Base-by-base conservation (phyloP, 2,888 invertebrate genomes). In the Orchestes rusci region DNA sequence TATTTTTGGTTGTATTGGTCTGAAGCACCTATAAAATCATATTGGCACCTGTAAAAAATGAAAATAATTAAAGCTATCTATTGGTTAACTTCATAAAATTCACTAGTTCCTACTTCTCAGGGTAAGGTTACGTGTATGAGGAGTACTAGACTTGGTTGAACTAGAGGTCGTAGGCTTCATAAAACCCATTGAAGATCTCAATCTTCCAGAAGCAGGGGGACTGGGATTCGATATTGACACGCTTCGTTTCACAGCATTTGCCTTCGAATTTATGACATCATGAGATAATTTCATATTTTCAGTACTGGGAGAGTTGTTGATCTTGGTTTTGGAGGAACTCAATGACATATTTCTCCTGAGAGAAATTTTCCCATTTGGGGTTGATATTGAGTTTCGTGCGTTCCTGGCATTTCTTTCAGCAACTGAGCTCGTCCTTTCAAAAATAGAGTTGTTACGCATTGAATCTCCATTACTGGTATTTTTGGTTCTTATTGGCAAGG, bases 151-250 rank as follows among this genome's bases (percentile, higher is more conserved):
- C 18, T 37, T 43, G 4, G 43, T 43, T 7, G 43, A 38, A 16
- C 43, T 43, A 7, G 43, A 37, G 8, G 43, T 43, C n/a, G 43
- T 43, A 4, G 43, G 43, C 15, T 43, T 43, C 43, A 43, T 43
- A 15, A 43, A 43, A 4, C 43, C 43, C 38, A 38, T 37, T 10
- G 32, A 18, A n/a, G n/a, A n/a, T n/a, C n/a, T n/a, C n/a, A n/a
- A n/a, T n/a, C n/a, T n/a, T 12, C 13, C 5, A 3, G 37, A 28
- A 2, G 17, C 12, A 12, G 32, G 15, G 5, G 32, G 8, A 38
- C 16, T 20, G 4, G 17, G 10, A 4, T 13, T 23, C 3, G 37
- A 19, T n/a, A 38, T 27, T 1, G 43, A 37, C 8, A 33, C 10
- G 13, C 38, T 38, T 8, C 38, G 20, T 27, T 43, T 38, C 16